Conservation (phyloP, 2,797 vertebrate species). For the Galago senegalensis region DNA sequence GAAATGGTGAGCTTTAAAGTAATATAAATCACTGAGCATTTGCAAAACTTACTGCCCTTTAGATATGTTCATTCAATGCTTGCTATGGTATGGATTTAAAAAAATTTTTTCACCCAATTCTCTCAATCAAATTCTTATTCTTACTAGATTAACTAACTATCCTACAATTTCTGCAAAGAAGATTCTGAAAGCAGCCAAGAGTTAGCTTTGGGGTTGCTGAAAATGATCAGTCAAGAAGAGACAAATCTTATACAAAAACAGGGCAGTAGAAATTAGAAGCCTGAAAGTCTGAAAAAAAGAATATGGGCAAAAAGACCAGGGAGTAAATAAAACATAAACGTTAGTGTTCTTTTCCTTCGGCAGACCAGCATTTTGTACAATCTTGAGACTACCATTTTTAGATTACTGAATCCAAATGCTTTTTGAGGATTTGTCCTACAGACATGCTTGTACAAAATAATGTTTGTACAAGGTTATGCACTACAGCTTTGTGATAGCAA, state of each 20-base stretch:
- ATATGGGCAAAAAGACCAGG: conserved; percentile 6
- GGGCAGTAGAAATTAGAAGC: conserved; percentile 25
- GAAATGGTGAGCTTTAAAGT: conserved; percentile 59
- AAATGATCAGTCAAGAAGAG: conserved; percentile 63
- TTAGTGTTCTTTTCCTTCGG: background rate
- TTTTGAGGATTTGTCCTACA: background rate
- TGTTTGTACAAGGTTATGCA: conserved; percentile 6
- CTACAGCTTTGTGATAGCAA: background rate
- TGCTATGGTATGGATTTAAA: background rate
- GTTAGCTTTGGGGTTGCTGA: conserved; percentile 43
- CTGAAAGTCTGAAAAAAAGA: conserved; percentile 61
- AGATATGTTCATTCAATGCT: background rate
- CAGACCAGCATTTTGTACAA: background rate
- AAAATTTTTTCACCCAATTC: conserved; percentile 1
- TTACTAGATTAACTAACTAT: background rate
- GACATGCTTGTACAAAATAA: background rate
- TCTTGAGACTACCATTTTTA: conserved; percentile 14
- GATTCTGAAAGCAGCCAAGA: conserved; percentile 55
- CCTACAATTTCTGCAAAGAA: conserved; percentile 47
- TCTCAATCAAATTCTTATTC: conserved; percentile 29
- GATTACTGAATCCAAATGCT: background rate
- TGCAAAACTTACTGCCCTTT: conserved; percentile 42
- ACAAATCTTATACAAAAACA: conserved; percentile 62
- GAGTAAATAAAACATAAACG: conserved; percentile 24
- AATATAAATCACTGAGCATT: background rate